Percentiles rank a stretch among this genome's conserved stretches.
Evolutionary conservation across 2,797 vertebrate species (phyloP).

Genomic region (Tamandua tetradactyla): DNA sequence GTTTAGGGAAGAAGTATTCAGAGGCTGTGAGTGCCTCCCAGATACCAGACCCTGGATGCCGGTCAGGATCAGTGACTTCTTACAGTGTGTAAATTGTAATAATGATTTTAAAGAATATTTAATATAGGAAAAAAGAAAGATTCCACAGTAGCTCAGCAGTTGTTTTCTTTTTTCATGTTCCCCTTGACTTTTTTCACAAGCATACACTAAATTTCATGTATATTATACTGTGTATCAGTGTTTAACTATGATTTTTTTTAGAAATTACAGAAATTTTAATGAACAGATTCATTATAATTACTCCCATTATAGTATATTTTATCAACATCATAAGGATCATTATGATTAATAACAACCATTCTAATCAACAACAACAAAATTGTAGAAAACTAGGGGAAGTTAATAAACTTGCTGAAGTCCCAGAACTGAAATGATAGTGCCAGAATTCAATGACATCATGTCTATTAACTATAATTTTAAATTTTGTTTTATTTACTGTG

Average conservation of each 20-base stretch:
- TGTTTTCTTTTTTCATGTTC: not conserved
- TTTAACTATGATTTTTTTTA: no score
- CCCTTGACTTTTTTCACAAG: not conserved
- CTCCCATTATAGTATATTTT: no score
- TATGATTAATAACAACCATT: no score
- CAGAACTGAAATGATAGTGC: not conserved
- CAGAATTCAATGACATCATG: not conserved
- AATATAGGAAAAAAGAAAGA: not conserved
- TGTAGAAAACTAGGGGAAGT: no score
- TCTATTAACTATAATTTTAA: not conserved
- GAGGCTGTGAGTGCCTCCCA: not conserved
- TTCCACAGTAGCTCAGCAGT: not conserved
- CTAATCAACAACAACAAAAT: no score
- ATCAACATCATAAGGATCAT: no score
- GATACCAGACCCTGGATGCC: rapidly evolving
- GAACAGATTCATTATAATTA: no score
- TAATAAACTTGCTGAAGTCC: no score
- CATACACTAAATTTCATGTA: not conserved
- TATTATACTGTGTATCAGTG: rapidly evolving
- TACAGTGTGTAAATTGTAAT: not conserved
- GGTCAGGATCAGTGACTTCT: not conserved
- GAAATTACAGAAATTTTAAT: no score
- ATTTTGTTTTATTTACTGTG: not conserved
- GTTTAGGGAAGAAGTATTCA: no score
- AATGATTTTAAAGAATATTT: constrained; percentile 25